These are phyloP conservation scores for Phalacrocorax carbo DNA, from an alignment of 2,113 vertebrate genomes.

Conservation along the genomic window DNA sequence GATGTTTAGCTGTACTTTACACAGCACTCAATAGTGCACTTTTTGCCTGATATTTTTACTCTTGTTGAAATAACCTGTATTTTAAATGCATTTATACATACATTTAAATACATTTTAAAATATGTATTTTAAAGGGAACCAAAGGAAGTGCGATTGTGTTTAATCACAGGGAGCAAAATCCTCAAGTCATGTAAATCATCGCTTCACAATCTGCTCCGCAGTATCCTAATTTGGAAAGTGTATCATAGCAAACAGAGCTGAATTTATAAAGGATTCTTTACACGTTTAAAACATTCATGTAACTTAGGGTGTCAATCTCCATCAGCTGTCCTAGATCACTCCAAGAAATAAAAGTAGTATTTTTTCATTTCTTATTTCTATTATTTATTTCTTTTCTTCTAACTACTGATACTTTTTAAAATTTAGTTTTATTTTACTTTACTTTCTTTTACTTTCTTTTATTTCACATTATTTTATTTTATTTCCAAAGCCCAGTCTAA, in stretches of 20 bases:
- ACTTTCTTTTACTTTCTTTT: not conserved
- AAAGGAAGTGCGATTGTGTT: constrained; percentile 7
- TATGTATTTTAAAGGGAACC: not conserved
- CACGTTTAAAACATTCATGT: constrained; percentile 5
- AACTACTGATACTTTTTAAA: not conserved
- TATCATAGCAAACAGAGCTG: constrained; percentile 20
- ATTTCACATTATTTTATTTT: not conserved
- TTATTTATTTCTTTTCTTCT: not conserved
- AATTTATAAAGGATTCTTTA: constrained; percentile 46
- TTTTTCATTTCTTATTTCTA: not conserved
- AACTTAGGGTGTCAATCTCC: constrained; percentile 12
- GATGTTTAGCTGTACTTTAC: constrained; percentile 20
- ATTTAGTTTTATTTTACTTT: not conserved
- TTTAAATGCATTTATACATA: constrained; percentile 7
- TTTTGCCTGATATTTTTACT: constrained; percentile 1
- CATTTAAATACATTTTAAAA: not conserved
- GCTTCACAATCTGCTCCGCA: not conserved
- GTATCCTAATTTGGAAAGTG: constrained; percentile 35
- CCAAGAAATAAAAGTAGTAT: not conserved
- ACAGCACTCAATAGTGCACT: not conserved
- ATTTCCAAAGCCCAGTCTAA: not conserved
- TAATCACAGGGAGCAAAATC: constrained; percentile 43
- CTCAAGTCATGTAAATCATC: constrained; percentile 44
- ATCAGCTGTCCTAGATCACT: constrained; percentile 19
- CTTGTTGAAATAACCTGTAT: not conserved